These are phyloP conservation scores for Prinia subflava DNA, from an alignment of 2,113 vertebrate species.

Conservation along the genomic window DNA sequence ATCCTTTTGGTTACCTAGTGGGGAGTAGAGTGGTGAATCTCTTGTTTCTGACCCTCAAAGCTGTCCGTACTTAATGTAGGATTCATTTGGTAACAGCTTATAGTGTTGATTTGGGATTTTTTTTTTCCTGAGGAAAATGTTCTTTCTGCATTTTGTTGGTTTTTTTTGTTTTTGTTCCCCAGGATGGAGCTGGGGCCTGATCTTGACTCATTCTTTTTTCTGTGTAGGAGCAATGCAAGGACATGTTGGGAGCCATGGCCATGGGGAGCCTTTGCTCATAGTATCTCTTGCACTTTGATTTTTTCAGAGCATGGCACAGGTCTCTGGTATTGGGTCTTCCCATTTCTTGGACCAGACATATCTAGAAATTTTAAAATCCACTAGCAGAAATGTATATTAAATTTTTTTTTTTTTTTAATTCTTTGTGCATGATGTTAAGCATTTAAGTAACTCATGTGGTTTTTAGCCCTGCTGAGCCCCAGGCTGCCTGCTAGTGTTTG, in stretches of 20 bases:
- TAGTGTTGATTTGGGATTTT: not conserved
- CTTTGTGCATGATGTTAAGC: not conserved
- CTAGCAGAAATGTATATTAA: not conserved
- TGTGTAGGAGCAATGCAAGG: not conserved
- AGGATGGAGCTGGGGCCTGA: not conserved
- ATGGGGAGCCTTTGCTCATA: not conserved
- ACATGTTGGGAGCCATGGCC: accelerated
- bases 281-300: not conserved
- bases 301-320: not conserved
- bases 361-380: not conserved
- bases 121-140: not conserved
- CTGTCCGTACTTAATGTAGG: not conserved
- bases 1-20: not conserved
- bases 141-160: not conserved
- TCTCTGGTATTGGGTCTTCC: not conserved
- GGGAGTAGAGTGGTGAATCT: not conserved
- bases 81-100: not conserved
- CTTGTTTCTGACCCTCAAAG: not conserved
- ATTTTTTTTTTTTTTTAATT: accelerated
- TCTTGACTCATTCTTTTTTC: not conserved
- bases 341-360: not conserved
- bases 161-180: not conserved
- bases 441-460: not conserved
- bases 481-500: not conserved
- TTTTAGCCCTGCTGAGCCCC: not conserved